Evolutionary conservation across 1,140 invertebrate species (phyloP), one percentile per base, ranked within the genome.

Genomic region (Drosophila parabipectinata): DNA sequence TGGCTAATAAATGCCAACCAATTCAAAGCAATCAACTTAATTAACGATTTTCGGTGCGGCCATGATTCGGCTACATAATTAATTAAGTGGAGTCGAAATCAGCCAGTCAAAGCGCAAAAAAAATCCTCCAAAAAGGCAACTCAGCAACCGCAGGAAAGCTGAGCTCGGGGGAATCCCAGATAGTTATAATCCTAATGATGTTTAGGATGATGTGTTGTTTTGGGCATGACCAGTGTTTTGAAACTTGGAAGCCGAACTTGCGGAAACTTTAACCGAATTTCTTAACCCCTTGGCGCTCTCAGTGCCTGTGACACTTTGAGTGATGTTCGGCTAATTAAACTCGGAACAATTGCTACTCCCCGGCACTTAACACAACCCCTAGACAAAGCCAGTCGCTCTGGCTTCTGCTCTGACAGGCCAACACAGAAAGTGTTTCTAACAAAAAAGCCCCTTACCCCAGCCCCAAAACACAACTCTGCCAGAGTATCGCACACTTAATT

Each of bases 1-100:
- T 59, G 78, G 74, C 82, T 81, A 85, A 81, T 77, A 88, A 88
- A 87, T 87, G 72, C 72, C 78, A 83, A 72, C 67, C 83, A 75
- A 88, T 88, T 79, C 75, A 72, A 87, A 79, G 83, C 82, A 87
- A 87, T 87, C 82, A 88, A 88, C 60, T 83, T 87, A 87, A 88
- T 87, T 88, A 87, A 87, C 79, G 76, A 77, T 83, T 88, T 87
- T 87, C 83, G 66, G 66, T 50, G 63, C 50, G 73, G 44, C 59
- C 58, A 77, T 61, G 73, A 79, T 63, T 72, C 59, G 64, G 57
- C 82, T 85, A 87, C 78, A 85, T 85, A 87, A 87, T 87, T 85
- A 85, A 85, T 85, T 87, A 87, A 87, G 67, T 66, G 30, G 55
- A 50, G 32, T 72, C 37, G 30, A 41, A 67, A 52, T 67, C 26